Percentiles rank a stretch among this genome's conserved stretches.
These are phyloP conservation scores for Corythornis cristatus DNA, from an alignment of 2,113 vertebrate species.

Conservation along the genomic window DNA sequence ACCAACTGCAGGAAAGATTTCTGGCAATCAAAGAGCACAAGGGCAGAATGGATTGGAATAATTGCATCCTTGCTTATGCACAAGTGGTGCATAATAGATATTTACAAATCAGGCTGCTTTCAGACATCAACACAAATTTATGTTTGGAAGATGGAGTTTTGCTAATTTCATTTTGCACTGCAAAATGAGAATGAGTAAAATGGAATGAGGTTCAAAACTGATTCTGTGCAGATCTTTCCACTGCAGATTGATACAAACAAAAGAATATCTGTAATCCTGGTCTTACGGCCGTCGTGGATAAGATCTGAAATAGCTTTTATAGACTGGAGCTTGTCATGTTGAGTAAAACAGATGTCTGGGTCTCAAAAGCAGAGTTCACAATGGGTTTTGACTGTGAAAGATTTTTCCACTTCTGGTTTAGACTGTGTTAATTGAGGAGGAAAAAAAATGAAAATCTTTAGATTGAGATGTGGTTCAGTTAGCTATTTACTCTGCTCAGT, in stretches of 20 bases:
- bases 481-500: background rate
- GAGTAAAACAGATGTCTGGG: conserved; percentile 43
- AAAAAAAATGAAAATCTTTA: background rate
- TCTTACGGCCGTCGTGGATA: background rate
- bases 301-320: conserved; percentile 37
- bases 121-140: conserved; percentile 31
- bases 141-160: background rate
- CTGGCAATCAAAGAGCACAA: conserved; percentile 44
- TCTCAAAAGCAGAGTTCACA: background rate
- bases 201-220: background rate
- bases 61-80: conserved; percentile 61
- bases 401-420: background rate
- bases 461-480: background rate
- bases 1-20: background rate
- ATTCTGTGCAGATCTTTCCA: background rate
- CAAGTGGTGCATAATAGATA: conserved; percentile 60
- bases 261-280: background rate
- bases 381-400: background rate
- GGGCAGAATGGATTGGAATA: conserved; percentile 46
- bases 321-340: conserved; percentile 4
- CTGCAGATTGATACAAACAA: background rate
- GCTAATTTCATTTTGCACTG: conserved; percentile 39
- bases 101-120: conserved; percentile 63
- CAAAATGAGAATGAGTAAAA: conserved; percentile 12
- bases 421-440: background rate